These are phyloP conservation scores for Caenorhabditis sinica DNA, from an alignment of 2,888 invertebrate genomes.

Conservation along the genomic window DNA sequence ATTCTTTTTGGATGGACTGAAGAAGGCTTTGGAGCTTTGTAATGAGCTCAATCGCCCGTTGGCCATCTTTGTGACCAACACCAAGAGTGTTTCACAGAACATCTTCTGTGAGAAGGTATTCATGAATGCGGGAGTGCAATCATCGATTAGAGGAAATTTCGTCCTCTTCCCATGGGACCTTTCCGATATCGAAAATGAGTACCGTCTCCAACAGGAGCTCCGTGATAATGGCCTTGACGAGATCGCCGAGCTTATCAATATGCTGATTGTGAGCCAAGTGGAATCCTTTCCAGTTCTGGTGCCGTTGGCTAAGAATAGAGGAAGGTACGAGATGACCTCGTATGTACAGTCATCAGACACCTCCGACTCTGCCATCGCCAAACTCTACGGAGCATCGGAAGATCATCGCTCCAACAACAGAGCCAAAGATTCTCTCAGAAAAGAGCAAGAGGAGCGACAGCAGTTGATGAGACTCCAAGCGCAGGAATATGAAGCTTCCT, in stretches of 20 bases:
- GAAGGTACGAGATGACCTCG: constrained; percentile 34
- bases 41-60: constrained; percentile 90
- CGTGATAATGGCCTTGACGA: constrained; percentile 46
- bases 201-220: constrained; percentile 25
- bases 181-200: constrained; percentile 86
- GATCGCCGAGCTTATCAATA: constrained; percentile 42
- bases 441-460: constrained; percentile 64
- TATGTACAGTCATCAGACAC: neutral
- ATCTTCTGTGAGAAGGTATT: constrained; percentile 88
- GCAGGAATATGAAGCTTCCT: constrained; percentile 75
- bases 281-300: constrained; percentile 76
- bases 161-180: constrained; percentile 98
- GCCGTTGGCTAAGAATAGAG: constrained; percentile 70
- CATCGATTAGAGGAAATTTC: constrained; percentile 92
- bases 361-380: neutral
- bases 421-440: constrained; percentile 48
- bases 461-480: constrained; percentile 76
- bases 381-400: neutral
- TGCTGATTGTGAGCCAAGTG: neutral
- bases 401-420: constrained; percentile 37
- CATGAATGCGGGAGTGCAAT: constrained; percentile 93
- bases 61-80: constrained; percentile 96
- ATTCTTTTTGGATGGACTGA: neutral
- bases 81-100: constrained; percentile 94
- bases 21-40: constrained; percentile 20